phyloP scores from a whole-genome alignment of 2,797 vertebrate species.

The Ceryle rudis region DNA sequence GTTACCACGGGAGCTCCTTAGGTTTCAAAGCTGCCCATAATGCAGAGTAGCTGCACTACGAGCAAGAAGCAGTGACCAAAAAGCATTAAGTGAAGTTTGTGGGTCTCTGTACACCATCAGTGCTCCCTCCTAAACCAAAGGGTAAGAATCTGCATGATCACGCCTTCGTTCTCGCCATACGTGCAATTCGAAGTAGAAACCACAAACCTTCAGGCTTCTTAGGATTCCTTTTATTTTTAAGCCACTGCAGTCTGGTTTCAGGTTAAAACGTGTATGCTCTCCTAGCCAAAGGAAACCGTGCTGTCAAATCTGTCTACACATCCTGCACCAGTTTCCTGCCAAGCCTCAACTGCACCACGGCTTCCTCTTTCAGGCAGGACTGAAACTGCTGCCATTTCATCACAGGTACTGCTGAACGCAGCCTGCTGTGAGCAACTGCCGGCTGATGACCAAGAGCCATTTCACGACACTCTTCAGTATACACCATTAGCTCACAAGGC shows the following conservation, averaged over 20 bases:
- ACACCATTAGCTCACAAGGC: neutral
- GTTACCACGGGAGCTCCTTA: neutral
- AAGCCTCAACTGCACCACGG: neutral
- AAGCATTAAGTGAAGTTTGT: neutral
- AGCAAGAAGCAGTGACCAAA: no score
- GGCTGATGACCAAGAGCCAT: neutral
- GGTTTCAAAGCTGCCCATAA: neutral
- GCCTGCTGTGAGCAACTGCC: neutral
- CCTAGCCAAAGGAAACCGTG: slow-evolving; percentile 6
- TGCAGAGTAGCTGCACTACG: neutral
- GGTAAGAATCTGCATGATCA: neutral
- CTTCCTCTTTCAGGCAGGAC: slow-evolving; percentile 30
- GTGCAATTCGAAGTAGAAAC: neutral
- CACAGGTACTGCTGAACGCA: neutral
- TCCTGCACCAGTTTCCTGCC: slow-evolving; percentile 30
- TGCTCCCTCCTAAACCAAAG: neutral
- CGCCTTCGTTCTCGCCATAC: neutral
- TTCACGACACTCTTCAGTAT: neutral
- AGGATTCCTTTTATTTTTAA: neutral
- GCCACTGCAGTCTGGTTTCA: neutral
- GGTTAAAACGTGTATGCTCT: neutral
- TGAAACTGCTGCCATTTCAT: slow-evolving; percentile 27
- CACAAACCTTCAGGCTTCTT: neutral
- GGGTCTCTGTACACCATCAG: neutral
- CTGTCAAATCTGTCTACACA: slow-evolving; percentile 11